Evolutionary conservation across 2,113 vertebrate species (phyloP).

Genomic region (Odontesthes bonariensis): DNA sequence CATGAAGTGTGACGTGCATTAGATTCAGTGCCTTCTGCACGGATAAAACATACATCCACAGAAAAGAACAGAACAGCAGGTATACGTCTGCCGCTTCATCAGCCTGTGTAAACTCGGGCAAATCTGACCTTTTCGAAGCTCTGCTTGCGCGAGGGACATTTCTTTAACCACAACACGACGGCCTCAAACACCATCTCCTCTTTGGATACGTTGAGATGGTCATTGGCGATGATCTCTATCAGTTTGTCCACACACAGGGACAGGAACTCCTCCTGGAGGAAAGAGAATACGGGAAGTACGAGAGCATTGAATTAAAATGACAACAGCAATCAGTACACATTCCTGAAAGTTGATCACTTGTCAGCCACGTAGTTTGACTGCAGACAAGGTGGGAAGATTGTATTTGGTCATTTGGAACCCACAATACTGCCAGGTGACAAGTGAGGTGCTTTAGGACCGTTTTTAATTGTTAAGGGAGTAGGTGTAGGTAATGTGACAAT

Average conservation of each 20-base stretch:
- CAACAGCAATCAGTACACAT: not conserved
- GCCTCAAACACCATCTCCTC: slow-evolving; percentile 86
- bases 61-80: not conserved
- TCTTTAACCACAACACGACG: slow-evolving; percentile 81
- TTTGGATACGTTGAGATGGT: slow-evolving; percentile 80
- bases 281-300: not conserved
- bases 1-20: not conserved
- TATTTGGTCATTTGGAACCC: no score
- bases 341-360: no score
- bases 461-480: no score
- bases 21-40: not conserved
- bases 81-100: not conserved
- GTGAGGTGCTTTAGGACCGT: no score
- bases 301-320: not conserved
- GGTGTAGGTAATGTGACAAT: no score
- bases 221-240: slow-evolving; percentile 83
- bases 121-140: slow-evolving; percentile 84
- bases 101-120: not conserved
- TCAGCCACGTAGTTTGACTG: no score
- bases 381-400: no score
- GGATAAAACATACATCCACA: not conserved
- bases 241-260: slow-evolving; percentile 85
- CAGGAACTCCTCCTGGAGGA: slow-evolving; percentile 83
- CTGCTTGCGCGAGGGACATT: slow-evolving; percentile 78
- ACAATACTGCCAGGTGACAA: no score